These are phyloP conservation scores for Axea sp. DNA, from an alignment of 2,888 invertebrate species.

Conservation along the genomic window DNA sequence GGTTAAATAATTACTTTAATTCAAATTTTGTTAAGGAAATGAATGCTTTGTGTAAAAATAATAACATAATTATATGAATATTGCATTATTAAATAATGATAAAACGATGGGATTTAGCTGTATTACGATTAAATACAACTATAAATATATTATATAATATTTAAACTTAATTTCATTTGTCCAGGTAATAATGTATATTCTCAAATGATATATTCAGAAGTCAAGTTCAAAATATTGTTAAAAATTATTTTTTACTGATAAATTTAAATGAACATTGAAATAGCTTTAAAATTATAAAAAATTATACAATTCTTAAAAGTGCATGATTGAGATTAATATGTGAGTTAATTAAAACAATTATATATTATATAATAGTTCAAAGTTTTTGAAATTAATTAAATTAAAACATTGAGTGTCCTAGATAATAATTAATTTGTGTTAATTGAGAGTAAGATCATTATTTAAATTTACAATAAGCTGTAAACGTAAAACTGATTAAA, in stretches of 20 bases:
- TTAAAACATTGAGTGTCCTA: too few species aligned
- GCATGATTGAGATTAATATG: too few species aligned
- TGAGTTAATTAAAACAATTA: too few species aligned
- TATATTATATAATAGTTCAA: too few species aligned
- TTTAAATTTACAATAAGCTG: too few species aligned
- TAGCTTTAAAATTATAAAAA: not conserved
- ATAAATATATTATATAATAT: not conserved
- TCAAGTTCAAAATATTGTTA: not conserved
- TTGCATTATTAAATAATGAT: not conserved
- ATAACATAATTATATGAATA: not conserved
- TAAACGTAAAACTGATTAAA: too few species aligned
- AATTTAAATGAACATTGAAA: not conserved
- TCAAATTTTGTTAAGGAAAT: not conserved
- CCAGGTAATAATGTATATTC: too few species aligned
- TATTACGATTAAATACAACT: not conserved
- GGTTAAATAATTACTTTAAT: constrained; percentile 6
- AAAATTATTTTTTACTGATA: not conserved
- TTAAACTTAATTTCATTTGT: too few species aligned
- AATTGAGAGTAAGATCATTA: too few species aligned
- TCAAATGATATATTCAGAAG: not conserved
- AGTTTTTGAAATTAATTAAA: too few species aligned
- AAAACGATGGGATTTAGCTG: not conserved
- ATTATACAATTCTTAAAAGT: too few species aligned
- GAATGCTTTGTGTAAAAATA: not conserved
- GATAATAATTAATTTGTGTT: too few species aligned